Conservation (phyloP, 2,888 invertebrate genomes). For the Ectemnius cavifrons region DNA sequence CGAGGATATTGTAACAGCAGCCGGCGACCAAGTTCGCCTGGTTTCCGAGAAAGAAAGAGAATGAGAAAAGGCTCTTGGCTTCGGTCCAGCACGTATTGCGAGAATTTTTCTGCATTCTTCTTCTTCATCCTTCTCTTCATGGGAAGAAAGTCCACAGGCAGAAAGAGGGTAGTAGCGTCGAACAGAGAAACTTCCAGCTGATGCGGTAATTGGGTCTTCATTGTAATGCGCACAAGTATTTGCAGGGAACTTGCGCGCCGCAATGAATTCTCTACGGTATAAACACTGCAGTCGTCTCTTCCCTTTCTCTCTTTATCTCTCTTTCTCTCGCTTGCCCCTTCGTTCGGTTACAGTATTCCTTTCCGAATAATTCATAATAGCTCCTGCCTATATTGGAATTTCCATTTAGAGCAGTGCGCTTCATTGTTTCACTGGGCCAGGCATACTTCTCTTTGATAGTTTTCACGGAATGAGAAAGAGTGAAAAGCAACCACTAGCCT, state of each 20-base stretch:
- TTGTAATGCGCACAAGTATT: not conserved
- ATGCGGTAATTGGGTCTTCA: constrained; percentile 3
- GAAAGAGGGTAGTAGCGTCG: not conserved
- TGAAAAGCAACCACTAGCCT: not conserved
- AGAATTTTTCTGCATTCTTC: constrained; percentile 32
- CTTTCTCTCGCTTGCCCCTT: not conserved
- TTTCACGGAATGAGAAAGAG: no score
- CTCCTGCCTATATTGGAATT: no score
- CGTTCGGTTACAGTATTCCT: not conserved
- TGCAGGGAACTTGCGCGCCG: no score
- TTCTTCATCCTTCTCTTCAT: no score
- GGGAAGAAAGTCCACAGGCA: not conserved
- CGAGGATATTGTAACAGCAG: constrained; percentile 20
- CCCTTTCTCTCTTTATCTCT: not conserved
- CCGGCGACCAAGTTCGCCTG: constrained; percentile 34
- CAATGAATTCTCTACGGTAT: no score
- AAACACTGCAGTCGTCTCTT: not conserved
- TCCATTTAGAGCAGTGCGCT: no score
- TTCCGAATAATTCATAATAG: no score
- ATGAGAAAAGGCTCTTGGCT: constrained; percentile 30
- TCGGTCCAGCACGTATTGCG: constrained; percentile 39
- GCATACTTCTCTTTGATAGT: no score
- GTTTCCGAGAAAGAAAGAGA: not conserved
- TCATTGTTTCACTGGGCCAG: no score
- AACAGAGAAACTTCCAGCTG: not conserved